Conservation (phyloP, 2,113 vertebrate species). For the Nothobranchius furzeri region DNA sequence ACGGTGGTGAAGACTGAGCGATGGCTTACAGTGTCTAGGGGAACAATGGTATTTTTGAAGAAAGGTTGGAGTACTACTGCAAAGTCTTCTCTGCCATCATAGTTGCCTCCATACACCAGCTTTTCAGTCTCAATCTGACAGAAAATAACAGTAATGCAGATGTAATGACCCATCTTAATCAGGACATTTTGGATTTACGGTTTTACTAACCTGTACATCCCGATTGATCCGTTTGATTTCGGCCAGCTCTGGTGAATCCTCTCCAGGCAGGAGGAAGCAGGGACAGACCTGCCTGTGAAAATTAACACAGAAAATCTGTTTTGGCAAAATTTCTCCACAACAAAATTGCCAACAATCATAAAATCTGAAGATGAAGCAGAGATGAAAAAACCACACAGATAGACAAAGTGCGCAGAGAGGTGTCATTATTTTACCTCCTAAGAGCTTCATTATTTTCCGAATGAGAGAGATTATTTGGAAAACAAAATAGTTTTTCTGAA, state of each 20-base stretch:
- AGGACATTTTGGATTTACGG: not conserved
- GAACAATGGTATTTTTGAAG: slow-evolving; percentile 82
- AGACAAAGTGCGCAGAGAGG: no score
- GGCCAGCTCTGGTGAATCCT: slow-evolving; percentile 79
- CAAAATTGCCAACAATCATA: no score
- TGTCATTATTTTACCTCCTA: no score
- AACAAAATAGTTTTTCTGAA: no score
- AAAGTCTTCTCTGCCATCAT: slow-evolving; percentile 84
- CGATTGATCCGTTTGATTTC: slow-evolving; percentile 86
- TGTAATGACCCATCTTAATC: not conserved
- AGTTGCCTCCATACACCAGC: slow-evolving; percentile 72
- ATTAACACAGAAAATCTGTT: no score
- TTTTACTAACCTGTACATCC: slow-evolving; percentile 83
- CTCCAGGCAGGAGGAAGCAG: slow-evolving; percentile 79
- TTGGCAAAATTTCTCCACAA: no score
- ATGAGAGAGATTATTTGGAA: no score
- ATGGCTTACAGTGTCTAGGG: slow-evolving; percentile 79
- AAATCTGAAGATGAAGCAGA: no score
- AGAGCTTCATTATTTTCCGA: no score
- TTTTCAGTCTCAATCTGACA: slow-evolving; percentile 65
- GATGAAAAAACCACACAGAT: no score
- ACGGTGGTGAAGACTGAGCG: not conserved
- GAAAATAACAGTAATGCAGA: not conserved
- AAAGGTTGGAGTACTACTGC: slow-evolving; percentile 86
- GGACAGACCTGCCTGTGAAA: slow-evolving; percentile 80